Percentiles rank a stretch among this genome's conserved stretches.
phyloP scores from a whole-genome alignment of 2,797 vertebrate genomes.

The Anguilla megastoma region DNA sequence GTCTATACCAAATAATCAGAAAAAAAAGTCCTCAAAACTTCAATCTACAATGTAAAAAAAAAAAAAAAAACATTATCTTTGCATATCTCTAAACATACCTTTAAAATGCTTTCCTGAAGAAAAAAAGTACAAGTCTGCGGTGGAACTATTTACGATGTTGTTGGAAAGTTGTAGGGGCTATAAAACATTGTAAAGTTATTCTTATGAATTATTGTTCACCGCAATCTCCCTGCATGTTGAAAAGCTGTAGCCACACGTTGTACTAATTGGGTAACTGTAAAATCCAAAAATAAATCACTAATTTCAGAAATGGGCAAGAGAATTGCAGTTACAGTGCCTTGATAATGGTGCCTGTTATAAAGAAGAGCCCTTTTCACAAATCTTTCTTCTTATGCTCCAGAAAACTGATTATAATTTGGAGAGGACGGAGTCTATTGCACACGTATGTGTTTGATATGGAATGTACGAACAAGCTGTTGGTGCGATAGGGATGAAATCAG shows the following conservation, averaged over 20 bases:
- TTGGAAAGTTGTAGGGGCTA: background rate
- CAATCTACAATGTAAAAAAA: background rate
- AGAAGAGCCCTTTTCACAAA: background rate
- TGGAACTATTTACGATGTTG: background rate
- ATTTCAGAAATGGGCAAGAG: background rate
- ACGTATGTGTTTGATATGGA: background rate
- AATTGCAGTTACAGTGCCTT: background rate
- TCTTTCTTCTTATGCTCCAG: background rate
- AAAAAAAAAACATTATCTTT: background rate
- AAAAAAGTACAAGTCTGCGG: background rate
- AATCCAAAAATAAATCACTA: background rate
- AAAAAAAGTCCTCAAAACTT: background rate
- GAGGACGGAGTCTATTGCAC: background rate
- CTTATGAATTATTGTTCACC: background rate
- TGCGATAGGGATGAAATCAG: background rate
- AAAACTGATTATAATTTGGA: background rate
- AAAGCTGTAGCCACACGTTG: background rate
- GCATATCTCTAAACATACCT: background rate
- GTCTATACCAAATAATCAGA: background rate
- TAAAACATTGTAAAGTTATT: background rate
- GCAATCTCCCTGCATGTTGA: background rate
- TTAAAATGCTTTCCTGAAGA: background rate
- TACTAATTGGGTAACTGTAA: background rate
- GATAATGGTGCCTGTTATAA: background rate
- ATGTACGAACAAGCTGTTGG: background rate